These are phyloP conservation scores for Yasuhikotakia modesta DNA, from an alignment of 2,797 vertebrate genomes.

Conservation along the genomic window DNA sequence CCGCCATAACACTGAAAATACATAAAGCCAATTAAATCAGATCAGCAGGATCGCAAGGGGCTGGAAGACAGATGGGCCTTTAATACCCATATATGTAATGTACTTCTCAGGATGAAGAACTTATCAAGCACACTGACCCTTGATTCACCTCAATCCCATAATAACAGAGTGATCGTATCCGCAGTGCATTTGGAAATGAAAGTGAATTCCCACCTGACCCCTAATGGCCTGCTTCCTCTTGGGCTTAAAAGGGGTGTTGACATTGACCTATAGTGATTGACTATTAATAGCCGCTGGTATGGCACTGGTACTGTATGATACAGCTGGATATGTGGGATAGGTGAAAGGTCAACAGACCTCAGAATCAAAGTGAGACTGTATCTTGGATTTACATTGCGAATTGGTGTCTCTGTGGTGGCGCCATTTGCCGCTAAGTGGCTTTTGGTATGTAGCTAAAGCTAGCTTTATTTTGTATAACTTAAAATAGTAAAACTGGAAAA, in stretches of 20 bases:
- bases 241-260: constrained; percentile 24
- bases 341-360: constrained; percentile 64
- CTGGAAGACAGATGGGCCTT: constrained; percentile 38
- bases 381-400: constrained; percentile 71
- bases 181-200: constrained; percentile 46
- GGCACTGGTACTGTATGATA: constrained; percentile 50
- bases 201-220: constrained; percentile 37
- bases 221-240: constrained; percentile 18
- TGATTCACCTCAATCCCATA: constrained; percentile 44
- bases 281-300: constrained; percentile 55
- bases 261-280: constrained; percentile 30
- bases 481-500: too few relatives aligned
- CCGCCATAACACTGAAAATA: neutral
- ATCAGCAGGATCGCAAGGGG: neutral
- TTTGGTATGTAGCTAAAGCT: neutral
- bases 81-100: constrained; percentile 37
- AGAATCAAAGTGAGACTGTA: constrained; percentile 66
- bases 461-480: too few relatives aligned
- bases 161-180: constrained; percentile 15
- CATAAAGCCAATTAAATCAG: neutral
- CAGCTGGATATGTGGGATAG: constrained; percentile 68
- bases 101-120: constrained; percentile 45
- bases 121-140: constrained; percentile 45
- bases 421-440: constrained; percentile 49
- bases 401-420: constrained; percentile 64